A percentile compares a stretch with the other conserved stretches of the same genome.
phyloP scores from a whole-genome alignment of 1,140 invertebrate species.

The Heliconius melpomene region DNA sequence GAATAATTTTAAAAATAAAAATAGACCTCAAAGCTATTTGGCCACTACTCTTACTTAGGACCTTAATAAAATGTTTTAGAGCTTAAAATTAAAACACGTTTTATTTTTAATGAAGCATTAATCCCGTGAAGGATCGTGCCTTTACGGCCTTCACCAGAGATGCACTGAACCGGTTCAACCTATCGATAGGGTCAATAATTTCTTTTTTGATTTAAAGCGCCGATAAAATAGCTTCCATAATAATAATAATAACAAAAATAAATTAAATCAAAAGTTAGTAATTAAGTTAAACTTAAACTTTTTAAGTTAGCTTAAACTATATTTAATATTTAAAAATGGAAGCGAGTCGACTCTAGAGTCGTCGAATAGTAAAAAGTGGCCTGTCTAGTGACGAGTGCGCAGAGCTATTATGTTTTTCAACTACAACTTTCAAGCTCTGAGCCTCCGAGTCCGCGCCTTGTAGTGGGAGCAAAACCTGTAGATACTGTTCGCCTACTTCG shows the following conservation, averaged over 20 bases:
- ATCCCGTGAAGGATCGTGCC: conserved; percentile 67
- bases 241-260: conserved; percentile 15
- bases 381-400: conserved; percentile 51
- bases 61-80: conserved; percentile 26
- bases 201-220: conserved; percentile 33
- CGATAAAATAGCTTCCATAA: conserved; percentile 21
- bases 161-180: conserved; percentile 73
- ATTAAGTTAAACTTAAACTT: not conserved
- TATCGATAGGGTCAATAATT: conserved; percentile 58
- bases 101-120: conserved; percentile 48
- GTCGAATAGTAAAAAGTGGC: conserved; percentile 44
- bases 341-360: conserved; percentile 30
- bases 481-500: conserved; percentile 76
- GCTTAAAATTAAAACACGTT: conserved; percentile 22
- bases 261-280: conserved; percentile 1
- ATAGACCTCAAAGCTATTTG: not conserved
- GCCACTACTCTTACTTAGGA: conserved; percentile 5
- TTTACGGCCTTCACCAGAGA: conserved; percentile 76
- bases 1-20: conserved; percentile 32
- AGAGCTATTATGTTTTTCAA: conserved; percentile 69
- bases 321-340: conserved; percentile 13
- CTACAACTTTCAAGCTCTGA: conserved; percentile 74
- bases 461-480: conserved; percentile 81
- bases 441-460: conserved; percentile 68
- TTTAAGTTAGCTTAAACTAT: not conserved